Base-by-base conservation (phyloP, 2,113 vertebrate genomes). In the Pseudorhombus dupliciocellatus region DNA sequence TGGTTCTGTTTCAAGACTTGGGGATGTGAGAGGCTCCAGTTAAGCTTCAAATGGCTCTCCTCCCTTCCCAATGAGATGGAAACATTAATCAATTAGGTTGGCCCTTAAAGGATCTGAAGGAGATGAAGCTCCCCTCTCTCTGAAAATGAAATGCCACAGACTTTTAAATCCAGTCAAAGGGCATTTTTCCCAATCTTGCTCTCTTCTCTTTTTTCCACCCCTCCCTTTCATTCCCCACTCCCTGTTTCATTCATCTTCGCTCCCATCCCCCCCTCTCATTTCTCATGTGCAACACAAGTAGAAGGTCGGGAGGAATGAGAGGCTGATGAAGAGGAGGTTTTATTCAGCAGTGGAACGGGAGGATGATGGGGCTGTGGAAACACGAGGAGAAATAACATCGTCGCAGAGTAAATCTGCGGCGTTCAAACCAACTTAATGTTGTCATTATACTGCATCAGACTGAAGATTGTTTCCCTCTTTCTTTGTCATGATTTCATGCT, bases 21-120 rank as follows among this genome's bases (percentile, higher is more conserved):
- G 81, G 85, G 87, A 90, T 90, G 81, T 86, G 76, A 90, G 90
- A 87, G 79, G 67, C 71, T 88, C 79, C 81, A 76, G 80, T 88
- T 91, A 86, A 90, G 90, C 90, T 89, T 86, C 81, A 88, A 84
- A 90, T 85, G 63, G 50, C 25, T 69, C 72, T 71, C 56, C 71
- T 76, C 71, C 70, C 65, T 59, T 84, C 77, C 77, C 78, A 88
- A 90, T 85, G 87, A 91, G 89, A 92, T 89, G 81, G 84, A 89
- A 90, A 88, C 89, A 90, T 92, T 91, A 91, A 93, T 93, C 92
- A 91, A 91, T 91, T 91, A 92, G 89, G 85, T 78, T 77, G 88
- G 82, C 85, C 89, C 89, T 88, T 90, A 90, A 88, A 91, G 88
- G 83, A 91, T 91, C 82, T 87, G 86, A 92, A 87, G 86, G 84